Evolutionary conservation across 2,113 vertebrate species (phyloP), one percentile per base, ranked within the genome.

Genomic region (Heterocephalus glaber): DNA sequence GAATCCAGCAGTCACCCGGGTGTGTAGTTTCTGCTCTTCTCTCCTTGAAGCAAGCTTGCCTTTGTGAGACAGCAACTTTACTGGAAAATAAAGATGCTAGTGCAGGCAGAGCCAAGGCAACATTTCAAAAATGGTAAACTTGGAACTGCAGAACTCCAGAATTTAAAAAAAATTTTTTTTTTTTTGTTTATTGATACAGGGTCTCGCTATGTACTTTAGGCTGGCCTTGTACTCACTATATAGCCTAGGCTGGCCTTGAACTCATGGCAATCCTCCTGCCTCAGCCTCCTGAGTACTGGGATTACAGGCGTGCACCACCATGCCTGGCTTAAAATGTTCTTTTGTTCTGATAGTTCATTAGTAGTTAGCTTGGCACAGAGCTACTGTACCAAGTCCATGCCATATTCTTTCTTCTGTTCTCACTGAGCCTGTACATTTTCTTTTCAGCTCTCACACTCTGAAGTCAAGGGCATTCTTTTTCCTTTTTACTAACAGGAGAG

Each of bases 1-100:
- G 54, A 88, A 84, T 80, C 85, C 38, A 26, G 41, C 17, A 65
- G 19, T 19, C 13, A 7, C 86, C 5, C 22, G 70, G 61, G n/a
- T 74, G 6, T 66, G 65, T 35, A 66, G 12, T 35, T 95, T 90
- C 56, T 92, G 38, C 79, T 93, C 83, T 94, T 10, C 63, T 89
- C 49, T 66, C 86, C 91, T 95, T 92, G 79, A 94, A 96, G 88
- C 61, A 28, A 52, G 26, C 65, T 66, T 92, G 38, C 66, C 68
- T 83, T 44, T 60, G 49, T 90, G 70, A 66, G 49, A 20, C 24
- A 16, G 16, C 49, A 79, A 54, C 92, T 91, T 80, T 30, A 20
- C n/a, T n/a, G 41, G n/a, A 84, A 89, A 61, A 16, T 54, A 70
- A 81, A 81, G 82, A 41, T 17, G 80, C 26, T 72, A 88, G 76